Conservation (phyloP, 2,113 vertebrate genomes). For the Polyodon spathula region DNA sequence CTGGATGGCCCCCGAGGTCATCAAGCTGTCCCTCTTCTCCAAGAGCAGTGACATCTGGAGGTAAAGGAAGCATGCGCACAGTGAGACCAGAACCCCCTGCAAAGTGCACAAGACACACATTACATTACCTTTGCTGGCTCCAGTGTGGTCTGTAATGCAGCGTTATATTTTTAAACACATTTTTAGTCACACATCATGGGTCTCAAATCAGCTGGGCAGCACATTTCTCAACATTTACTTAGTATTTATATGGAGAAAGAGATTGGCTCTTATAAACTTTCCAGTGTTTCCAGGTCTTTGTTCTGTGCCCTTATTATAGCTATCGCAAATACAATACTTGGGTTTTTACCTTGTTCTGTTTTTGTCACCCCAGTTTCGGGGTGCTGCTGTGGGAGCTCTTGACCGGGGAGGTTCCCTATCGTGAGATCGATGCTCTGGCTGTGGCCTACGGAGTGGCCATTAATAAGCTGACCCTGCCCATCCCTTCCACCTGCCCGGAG, state of each 20-base stretch:
- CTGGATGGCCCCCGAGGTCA: conserved; percentile 95
- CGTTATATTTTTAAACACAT: too few species aligned
- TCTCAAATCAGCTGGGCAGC: too few species aligned
- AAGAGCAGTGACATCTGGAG: conserved; percentile 92
- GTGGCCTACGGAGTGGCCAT: conserved; percentile 87
- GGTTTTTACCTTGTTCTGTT: conserved; percentile 3
- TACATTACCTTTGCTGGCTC: too few species aligned
- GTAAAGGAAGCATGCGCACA: conserved; percentile 36
- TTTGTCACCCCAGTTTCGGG: conserved; percentile 60
- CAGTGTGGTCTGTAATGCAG: too few species aligned
- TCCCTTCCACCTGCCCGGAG: conserved; percentile 83
- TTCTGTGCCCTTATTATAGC: too few species aligned
- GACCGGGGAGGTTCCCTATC: conserved; percentile 83
- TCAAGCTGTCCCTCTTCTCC: conserved; percentile 80
- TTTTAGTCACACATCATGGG: too few species aligned
- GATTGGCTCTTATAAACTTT: too few species aligned
- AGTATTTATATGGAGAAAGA: too few species aligned
- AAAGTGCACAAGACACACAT: too few species aligned
- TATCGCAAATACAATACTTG: too few species aligned
- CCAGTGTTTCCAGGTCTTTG: too few species aligned
- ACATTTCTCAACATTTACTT: too few species aligned
- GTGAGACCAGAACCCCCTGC: neutral
- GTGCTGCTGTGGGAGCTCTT: conserved; percentile 86
- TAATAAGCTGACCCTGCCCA: conserved; percentile 80
- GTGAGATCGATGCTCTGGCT: conserved; percentile 79